Evolutionary conservation across 2,797 vertebrate genomes (phyloP).

Genomic region (Hipposideros larvatus): DNA sequence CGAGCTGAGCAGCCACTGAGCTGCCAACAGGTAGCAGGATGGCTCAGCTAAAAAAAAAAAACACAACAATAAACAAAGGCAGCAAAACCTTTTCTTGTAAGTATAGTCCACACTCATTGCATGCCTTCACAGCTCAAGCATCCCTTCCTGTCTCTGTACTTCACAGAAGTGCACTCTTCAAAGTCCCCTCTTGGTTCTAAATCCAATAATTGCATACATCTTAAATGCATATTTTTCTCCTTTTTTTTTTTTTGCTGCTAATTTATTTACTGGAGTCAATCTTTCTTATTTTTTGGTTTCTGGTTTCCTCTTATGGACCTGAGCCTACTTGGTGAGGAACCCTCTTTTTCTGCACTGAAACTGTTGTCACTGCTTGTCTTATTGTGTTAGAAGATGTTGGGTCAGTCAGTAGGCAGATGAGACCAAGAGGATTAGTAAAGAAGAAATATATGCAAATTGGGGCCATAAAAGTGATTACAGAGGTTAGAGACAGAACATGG

Average conservation of each 20-base stretch:
- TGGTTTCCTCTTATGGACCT: neutral
- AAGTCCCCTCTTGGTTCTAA: neutral
- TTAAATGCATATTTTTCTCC: neutral
- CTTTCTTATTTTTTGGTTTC: conserved; percentile 35
- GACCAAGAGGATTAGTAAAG: neutral
- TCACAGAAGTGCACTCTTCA: neutral
- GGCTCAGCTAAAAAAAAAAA: neutral
- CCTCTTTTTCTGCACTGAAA: neutral
- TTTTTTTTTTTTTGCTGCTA: neutral
- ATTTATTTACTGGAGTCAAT: neutral
- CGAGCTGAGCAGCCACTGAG: too few relatives aligned
- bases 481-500: neutral
- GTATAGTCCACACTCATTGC: neutral
- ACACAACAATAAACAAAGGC: conserved; percentile 3
- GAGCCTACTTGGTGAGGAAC: neutral
- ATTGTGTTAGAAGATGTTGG: neutral
- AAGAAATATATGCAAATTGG: neutral
- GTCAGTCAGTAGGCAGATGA: neutral
- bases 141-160: neutral
- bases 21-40: too few relatives aligned
- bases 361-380: neutral
- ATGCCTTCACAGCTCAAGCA: neutral
- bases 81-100: neutral
- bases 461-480: neutral
- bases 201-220: neutral